These are phyloP conservation scores for Itoplectis maculator DNA, from an alignment of 2,888 invertebrate species.

Conservation along the genomic window DNA sequence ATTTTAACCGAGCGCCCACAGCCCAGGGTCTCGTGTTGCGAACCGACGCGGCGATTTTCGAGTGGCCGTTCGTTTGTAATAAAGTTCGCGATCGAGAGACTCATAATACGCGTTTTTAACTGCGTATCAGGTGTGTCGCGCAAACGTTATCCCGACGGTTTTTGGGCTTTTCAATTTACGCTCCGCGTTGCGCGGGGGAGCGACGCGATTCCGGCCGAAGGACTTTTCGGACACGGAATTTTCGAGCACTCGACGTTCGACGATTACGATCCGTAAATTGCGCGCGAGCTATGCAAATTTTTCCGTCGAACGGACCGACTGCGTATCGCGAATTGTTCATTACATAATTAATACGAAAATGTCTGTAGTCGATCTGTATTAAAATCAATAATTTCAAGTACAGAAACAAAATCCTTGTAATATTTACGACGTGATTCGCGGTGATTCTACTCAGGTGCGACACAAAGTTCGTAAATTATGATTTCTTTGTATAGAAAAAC, in stretches of 20 bases:
- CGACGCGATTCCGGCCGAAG: conserved; percentile 59
- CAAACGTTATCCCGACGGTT: conserved; percentile 60
- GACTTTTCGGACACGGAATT: conserved; percentile 21
- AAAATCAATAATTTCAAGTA: background rate
- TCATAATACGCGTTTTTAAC: conserved; percentile 67
- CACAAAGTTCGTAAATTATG: conserved; percentile 28
- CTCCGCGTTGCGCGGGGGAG: conserved; percentile 51
- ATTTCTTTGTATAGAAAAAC: background rate
- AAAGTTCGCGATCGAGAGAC: conserved; percentile 66
- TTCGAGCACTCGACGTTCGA: conserved; percentile 40
- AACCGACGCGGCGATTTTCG: conserved; percentile 49
- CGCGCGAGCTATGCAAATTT: conserved; percentile 66
- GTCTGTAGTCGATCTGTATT: conserved; percentile 11
- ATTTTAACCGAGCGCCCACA: conserved; percentile 43
- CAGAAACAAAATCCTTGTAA: background rate
- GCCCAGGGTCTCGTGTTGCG: conserved; percentile 5
- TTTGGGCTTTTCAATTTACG: conserved; percentile 47
- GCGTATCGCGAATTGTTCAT: background rate
- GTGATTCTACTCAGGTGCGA: background rate
- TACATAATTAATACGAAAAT: conserved; percentile 29
- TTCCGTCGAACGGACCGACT: conserved; percentile 22
- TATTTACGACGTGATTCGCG: background rate
- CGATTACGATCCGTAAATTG: conserved; percentile 60
- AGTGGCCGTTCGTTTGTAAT: conserved; percentile 64
- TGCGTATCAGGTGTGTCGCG: conserved; percentile 63